Evolutionary conservation across 1,140 invertebrate species (phyloP).

Genomic region (Conopomorpha cramerella): DNA sequence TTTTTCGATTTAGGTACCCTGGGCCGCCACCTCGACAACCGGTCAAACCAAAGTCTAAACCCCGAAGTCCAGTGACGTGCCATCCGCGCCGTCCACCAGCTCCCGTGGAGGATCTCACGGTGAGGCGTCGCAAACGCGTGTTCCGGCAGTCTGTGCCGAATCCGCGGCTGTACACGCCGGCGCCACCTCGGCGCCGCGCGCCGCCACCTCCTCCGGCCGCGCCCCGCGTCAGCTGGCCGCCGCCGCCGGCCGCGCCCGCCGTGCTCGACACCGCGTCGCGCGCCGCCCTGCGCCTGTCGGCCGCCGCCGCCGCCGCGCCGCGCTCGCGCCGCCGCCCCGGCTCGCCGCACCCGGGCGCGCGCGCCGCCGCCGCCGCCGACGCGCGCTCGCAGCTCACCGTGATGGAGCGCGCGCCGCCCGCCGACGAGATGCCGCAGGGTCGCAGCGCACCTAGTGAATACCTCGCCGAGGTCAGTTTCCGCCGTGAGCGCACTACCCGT

Average conservation of each 20-base stretch:
- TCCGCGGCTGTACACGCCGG: constrained; percentile 21
- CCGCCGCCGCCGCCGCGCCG: constrained; percentile 9
- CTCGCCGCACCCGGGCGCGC: constrained; percentile 20
- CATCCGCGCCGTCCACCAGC: constrained; percentile 3
- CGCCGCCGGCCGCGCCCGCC: too few species aligned
- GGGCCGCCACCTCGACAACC: constrained; percentile 4
- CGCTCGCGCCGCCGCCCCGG: too few species aligned
- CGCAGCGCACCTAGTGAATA: constrained; percentile 74
- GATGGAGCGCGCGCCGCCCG: constrained; percentile 4
- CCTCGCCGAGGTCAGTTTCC: constrained; percentile 70
- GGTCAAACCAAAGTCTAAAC: constrained; percentile 3
- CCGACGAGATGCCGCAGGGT: constrained; percentile 59
- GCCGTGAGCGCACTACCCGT: too few species aligned
- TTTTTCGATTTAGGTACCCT: constrained; percentile 12
- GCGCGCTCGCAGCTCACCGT: constrained; percentile 1
- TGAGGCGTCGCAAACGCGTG: constrained; percentile 11
- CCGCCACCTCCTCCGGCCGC: constrained; percentile 6
- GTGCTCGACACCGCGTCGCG: background rate
- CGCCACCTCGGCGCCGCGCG: constrained; percentile 9
- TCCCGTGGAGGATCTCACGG: too few species aligned
- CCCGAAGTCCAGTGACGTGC: constrained; percentile 1
- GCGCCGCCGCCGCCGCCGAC: constrained; percentile 12
- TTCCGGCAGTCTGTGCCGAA: constrained; percentile 18
- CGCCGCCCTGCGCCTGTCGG: constrained; percentile 6
- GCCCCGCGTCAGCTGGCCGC: background rate